Percentiles rank a stretch among this genome's conserved stretches.
These are phyloP conservation scores for Creontiades dilutus DNA, from an alignment of 2,888 invertebrate species.

Conservation along the genomic window DNA sequence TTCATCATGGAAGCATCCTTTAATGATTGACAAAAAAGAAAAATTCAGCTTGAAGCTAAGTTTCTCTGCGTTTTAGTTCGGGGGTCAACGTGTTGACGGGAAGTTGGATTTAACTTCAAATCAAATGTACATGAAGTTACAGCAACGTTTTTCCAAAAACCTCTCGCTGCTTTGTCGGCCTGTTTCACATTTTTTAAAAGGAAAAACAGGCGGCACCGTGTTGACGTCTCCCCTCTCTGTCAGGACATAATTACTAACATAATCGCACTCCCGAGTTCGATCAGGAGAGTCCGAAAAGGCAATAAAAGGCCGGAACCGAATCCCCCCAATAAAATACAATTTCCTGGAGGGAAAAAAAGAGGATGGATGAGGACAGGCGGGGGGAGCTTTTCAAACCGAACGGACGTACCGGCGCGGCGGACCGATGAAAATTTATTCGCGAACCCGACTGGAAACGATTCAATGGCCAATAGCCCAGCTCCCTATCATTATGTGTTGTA, in stretches of 20 bases:
- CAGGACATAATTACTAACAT: constrained; percentile 16
- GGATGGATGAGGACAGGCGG: not conserved
- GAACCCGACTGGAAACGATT: constrained; percentile 25
- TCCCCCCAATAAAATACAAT: constrained; percentile 17
- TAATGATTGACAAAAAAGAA: too few species aligned
- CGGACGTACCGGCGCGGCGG: not conserved
- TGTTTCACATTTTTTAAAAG: not conserved
- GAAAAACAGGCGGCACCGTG: not conserved
- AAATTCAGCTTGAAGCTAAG: too few species aligned
- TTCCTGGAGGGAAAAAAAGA: constrained; percentile 24
- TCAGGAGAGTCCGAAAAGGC: not conserved
- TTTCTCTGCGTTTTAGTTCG: too few species aligned
- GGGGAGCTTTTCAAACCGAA: constrained; percentile 22
- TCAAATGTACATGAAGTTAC: too few species aligned
- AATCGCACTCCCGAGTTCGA: not conserved
- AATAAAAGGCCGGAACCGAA: constrained; percentile 29
- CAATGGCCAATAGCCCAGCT: constrained; percentile 7
- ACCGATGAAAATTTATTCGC: constrained; percentile 36
- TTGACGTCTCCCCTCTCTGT: not conserved
- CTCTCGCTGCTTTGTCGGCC: not conserved
- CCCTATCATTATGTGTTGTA: constrained; percentile 39
- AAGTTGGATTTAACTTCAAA: too few species aligned
- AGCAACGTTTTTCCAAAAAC: not conserved
- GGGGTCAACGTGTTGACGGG: too few species aligned
- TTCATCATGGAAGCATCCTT: too few species aligned